phyloP scores from a whole-genome alignment of 53 echinoderm and acorn worm genomes.

The Echinarachnius parma region DNA sequence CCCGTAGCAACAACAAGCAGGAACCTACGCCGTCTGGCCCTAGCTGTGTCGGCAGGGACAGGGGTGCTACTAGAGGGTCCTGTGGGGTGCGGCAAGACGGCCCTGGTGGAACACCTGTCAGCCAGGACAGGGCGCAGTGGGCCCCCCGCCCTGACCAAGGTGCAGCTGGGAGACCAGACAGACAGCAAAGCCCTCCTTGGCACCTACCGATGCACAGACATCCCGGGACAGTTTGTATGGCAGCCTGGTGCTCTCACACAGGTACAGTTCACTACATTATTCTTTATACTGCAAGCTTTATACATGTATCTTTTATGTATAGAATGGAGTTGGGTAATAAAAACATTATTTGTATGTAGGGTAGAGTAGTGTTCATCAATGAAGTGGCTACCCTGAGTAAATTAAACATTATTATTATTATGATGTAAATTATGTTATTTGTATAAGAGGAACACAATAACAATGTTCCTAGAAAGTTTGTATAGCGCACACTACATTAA shows the following conservation, averaged over 20 bases:
- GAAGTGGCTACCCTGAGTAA: too few relatives aligned
- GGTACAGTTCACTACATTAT: too few relatives aligned
- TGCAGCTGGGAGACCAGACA: conserved; percentile 94
- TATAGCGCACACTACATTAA: too few relatives aligned
- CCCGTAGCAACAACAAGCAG: conserved; percentile 69
- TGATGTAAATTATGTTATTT: too few relatives aligned
- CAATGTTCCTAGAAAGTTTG: too few relatives aligned
- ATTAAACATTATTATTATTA: too few relatives aligned
- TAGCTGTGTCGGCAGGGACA: conserved; percentile 70
- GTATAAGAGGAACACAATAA: too few relatives aligned
- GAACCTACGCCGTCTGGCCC: conserved; percentile 69
- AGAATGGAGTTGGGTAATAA: too few relatives aligned
- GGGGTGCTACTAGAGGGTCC: conserved; percentile 88
- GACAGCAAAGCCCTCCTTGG: conserved; percentile 96
- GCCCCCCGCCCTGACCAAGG: conserved; percentile 59
- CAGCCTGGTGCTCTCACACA: conserved; percentile 90
- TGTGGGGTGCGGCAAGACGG: conserved; percentile 89
- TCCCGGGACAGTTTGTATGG: conserved; percentile 98
- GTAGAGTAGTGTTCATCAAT: too few relatives aligned
- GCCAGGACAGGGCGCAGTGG: conserved; percentile 57
- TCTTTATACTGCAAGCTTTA: too few relatives aligned
- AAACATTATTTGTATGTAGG: too few relatives aligned
- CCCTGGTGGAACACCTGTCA: conserved; percentile 84
- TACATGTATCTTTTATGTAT: too few relatives aligned
- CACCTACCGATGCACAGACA: conserved; percentile 91